Evolutionary conservation across 2,113 vertebrate genomes (phyloP), one percentile per base, ranked within the genome.

Genomic region (Alexandromys fortis): DNA sequence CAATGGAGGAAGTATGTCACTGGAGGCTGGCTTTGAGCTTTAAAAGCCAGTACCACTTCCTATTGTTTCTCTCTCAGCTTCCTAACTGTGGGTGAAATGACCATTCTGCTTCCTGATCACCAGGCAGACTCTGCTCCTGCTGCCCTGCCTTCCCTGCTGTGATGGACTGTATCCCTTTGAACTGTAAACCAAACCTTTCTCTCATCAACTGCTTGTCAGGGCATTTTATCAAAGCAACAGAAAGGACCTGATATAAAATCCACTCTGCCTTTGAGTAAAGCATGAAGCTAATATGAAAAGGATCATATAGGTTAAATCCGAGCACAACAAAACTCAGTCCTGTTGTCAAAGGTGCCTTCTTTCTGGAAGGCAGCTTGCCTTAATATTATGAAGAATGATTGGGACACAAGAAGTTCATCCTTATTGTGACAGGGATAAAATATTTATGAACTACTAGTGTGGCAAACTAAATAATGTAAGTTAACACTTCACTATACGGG

Each of bases 111-210:
- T 33, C 61, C 38, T 67, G 61, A 42, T 1, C 38, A 7, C 12
- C 55, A 38, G 30, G 47, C 4, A 79, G 47, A 52, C 47, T 52
- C 7, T 3, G 47, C 30, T 52, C 77, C 49, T 79, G 77, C 33
- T 52, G 9, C 79, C 35, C 24, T 26, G 33, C 16, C 47, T 55
- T 52, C 55, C 49, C 47, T 35, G 78, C 49, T 9, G 3, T 5
- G 8, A 45, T 33, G 61, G 61, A 45, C 58, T 65, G 38, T 45
- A 19, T 1, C 9, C 61, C 26, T 65, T 67, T 42, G 61, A 45
- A 67, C 61, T 86, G 82, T 30, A 86, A 85, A 38, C 61, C 38
- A 85, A 67, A 85, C 28, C 38, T 45, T 85, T 65, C 38, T 85
- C 26, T 45, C 38, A 65, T 67, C 33, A 85, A 45, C 38, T 85